Evolutionary conservation across 2,797 vertebrate genomes (phyloP), one percentile per base, ranked within the genome.

Genomic region (Falco concolor): DNA sequence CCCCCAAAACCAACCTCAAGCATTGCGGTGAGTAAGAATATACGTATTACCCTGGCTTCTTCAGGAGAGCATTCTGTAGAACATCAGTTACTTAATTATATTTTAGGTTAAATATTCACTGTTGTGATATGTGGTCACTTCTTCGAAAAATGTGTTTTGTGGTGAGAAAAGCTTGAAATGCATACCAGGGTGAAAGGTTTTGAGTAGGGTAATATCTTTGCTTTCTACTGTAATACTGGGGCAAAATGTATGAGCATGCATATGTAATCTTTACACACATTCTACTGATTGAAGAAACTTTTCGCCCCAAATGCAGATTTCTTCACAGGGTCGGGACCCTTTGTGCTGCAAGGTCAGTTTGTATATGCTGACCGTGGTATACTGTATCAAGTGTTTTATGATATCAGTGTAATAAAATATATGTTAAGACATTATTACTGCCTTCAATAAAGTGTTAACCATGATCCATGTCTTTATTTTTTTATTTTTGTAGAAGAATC

Each of bases 401-500:
- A 60, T 11, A 60, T 49, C 61, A 72, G 34, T 11, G 3, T 36
- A 24, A 45, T 11, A 19, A 19, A 23, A 32, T 9, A 27, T 25
- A 7, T 24, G 17, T 32, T 28, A 45, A 54, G 34, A 13, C 34
- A 83, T 1, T 12, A 34, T n/a, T 73, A 32, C 44, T 68, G 38
- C 53, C 81, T 64, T 4, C 2, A 64, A 28, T 54, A n/a, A 45
- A 56, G 45, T 20, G 23, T 54, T 38, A 73, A 92, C 81, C 8
- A 1, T 63, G 40, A 83, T 40, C 21, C 23, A n/a, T 49, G 23
- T 40, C n/a, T 95, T 53, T 42, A 5, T 79, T 84, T 61, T 74
- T 82, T 82, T 96, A 72, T 91, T 90, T 95, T 91, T 92, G 9
- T 67, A 99, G 98, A 99, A 93, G 98, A 98, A 74, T 95, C 97